Conservation (phyloP, 2,888 invertebrate genomes). For the Andrena hattorfiana region DNA sequence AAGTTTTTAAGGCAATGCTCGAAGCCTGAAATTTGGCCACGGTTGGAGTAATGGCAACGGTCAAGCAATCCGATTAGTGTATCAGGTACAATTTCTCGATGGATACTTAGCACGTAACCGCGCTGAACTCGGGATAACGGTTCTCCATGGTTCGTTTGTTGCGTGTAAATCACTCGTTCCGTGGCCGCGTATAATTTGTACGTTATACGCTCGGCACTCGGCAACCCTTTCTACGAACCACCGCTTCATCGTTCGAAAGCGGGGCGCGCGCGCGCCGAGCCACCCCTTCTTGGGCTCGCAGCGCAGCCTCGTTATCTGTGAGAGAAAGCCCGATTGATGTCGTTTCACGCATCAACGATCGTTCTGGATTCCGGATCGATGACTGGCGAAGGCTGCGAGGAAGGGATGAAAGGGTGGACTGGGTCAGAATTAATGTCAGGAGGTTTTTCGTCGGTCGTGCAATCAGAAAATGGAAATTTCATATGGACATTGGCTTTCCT, state of each 20-base stretch:
- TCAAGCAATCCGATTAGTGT: slow-evolving; percentile 51
- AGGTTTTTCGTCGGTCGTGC: neutral
- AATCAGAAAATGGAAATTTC: slow-evolving; percentile 1
- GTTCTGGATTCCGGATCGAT: slow-evolving; percentile 41
- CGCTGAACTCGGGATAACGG: slow-evolving; percentile 52
- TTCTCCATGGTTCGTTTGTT: slow-evolving; percentile 56
- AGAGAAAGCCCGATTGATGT: slow-evolving; percentile 53
- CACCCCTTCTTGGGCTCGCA: slow-evolving; percentile 22
- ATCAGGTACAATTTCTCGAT: slow-evolving; percentile 58
- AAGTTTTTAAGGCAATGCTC: slow-evolving; percentile 9
- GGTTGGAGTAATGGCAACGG: slow-evolving; percentile 45
- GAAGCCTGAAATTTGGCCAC: slow-evolving; percentile 25
- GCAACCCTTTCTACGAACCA: slow-evolving; percentile 53
- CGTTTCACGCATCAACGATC: slow-evolving; percentile 53
- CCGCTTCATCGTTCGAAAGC: slow-evolving; percentile 44
- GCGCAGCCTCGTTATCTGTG: slow-evolving; percentile 54
- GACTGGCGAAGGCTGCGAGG: neutral
- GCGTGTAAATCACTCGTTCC: slow-evolving; percentile 64
- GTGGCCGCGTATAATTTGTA: slow-evolving; percentile 61
- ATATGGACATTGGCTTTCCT: too few relatives aligned
- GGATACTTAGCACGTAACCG: slow-evolving; percentile 55
- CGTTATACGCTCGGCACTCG: slow-evolving; percentile 54
- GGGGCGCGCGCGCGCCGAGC: neutral
- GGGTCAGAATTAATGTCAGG: slow-evolving; percentile 13
- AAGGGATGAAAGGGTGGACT: slow-evolving; percentile 10